Conservation (phyloP, 2,797 vertebrate genomes). For the Pipistrellus pipistrellus region DNA sequence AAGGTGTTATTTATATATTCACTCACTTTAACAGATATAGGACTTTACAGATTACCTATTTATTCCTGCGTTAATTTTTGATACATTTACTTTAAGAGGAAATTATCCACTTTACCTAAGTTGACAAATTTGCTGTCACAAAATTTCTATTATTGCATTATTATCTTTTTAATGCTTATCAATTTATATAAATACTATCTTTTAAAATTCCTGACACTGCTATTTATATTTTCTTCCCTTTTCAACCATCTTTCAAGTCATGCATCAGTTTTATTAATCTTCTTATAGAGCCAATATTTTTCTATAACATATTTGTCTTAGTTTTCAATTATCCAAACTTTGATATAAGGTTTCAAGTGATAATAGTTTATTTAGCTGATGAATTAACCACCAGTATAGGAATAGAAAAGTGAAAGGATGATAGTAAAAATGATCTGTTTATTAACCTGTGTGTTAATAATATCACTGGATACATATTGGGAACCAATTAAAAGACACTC, state of each 20-base stretch:
- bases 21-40: not conserved
- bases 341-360: not conserved
- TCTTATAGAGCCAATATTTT: not conserved
- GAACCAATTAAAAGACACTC: not conserved
- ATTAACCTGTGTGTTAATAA: not conserved
- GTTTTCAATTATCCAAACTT: not conserved
- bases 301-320: not conserved
- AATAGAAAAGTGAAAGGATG: not conserved
- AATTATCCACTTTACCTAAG: not conserved
- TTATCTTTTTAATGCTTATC: not conserved
- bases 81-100: not conserved
- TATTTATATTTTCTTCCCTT: not conserved
- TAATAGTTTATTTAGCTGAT: not conserved
- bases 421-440: not conserved
- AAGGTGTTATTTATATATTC: not conserved
- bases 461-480: not conserved
- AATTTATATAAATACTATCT: not conserved
- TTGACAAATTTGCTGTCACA: not conserved
- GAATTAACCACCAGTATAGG: not conserved
- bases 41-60: conserved; percentile 22
- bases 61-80: not conserved
- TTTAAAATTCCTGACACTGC: not conserved
- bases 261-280: not conserved
- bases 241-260: not conserved
- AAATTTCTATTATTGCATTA: not conserved